Conservation (phyloP, 2,888 invertebrate species). For the Drosophila meridionalis region DNA sequence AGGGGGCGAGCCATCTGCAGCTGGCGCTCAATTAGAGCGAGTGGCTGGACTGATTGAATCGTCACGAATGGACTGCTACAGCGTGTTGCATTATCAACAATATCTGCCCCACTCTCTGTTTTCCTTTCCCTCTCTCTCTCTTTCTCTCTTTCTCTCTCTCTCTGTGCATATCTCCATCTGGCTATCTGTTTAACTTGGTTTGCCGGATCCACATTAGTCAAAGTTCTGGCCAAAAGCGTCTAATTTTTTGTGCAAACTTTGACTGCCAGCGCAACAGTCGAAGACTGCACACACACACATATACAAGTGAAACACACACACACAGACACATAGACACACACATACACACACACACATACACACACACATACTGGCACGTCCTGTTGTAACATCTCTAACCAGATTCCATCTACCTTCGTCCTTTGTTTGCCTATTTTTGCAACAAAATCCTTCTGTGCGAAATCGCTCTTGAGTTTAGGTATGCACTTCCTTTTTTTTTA, state of each 20-base stretch:
- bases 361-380: background rate
- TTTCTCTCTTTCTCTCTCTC: background rate
- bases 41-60: slow-evolving; percentile 54
- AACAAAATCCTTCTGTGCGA: slow-evolving; percentile 32
- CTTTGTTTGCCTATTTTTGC: slow-evolving; percentile 41
- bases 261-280: slow-evolving; percentile 34
- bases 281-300: background rate
- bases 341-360: background rate
- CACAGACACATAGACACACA: background rate
- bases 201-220: slow-evolving; percentile 45
- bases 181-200: background rate
- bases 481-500: fast-evolving
- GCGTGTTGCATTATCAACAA: slow-evolving; percentile 21
- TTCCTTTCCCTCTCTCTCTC: background rate
- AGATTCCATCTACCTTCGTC: slow-evolving; percentile 18
- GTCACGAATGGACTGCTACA: slow-evolving; percentile 16
- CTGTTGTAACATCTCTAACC: slow-evolving; percentile 23
- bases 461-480: slow-evolving; percentile 20
- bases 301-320: background rate
- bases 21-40: slow-evolving; percentile 70
- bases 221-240: slow-evolving; percentile 47
- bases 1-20: slow-evolving; percentile 18
- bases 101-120: background rate
- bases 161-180: background rate
- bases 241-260: slow-evolving; percentile 67